phyloP scores from a whole-genome alignment of 2,113 vertebrate species.

The Apodemus sylvaticus region DNA sequence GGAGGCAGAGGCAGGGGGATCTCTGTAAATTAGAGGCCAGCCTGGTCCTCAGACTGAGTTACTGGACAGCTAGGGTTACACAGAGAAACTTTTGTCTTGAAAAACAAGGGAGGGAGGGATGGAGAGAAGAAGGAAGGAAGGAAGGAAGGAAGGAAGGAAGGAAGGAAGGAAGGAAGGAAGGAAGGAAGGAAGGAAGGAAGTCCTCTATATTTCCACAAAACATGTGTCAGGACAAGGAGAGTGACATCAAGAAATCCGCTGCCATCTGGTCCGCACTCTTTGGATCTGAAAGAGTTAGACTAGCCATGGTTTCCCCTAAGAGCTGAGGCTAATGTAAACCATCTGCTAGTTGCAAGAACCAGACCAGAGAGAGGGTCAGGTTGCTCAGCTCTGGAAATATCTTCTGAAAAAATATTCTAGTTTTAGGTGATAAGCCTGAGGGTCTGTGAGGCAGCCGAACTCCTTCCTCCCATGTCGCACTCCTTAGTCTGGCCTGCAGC shows the following conservation, averaged over 20 bases:
- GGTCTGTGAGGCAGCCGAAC: not conserved
- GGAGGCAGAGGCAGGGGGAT: not conserved
- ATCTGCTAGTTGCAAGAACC: slow-evolving; percentile 65
- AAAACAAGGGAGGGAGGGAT: not conserved
- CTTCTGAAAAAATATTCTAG: slow-evolving; percentile 55
- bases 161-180: too few relatives aligned
- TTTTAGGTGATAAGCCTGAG: slow-evolving; percentile 43
- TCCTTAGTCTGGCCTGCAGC: not conserved
- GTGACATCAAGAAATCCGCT: not conserved
- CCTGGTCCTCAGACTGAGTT: not conserved
- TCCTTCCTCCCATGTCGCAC: not conserved
- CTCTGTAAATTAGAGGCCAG: not conserved
- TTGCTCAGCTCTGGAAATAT: slow-evolving; percentile 61
- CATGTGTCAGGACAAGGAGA: not conserved
- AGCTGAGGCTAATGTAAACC: slow-evolving; percentile 76
- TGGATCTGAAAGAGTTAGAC: slow-evolving; percentile 63
- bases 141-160: too few relatives aligned
- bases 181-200: too few relatives aligned
- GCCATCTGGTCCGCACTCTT: not conserved
- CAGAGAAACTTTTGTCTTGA: not conserved
- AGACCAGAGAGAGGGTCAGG: slow-evolving; percentile 57
- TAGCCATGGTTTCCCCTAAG: slow-evolving; percentile 33
- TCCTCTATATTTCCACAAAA: slow-evolving; percentile 1
- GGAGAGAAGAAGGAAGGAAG: too few relatives aligned
- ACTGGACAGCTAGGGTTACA: not conserved